Evolutionary conservation across 2,888 invertebrate species (phyloP), one percentile per base, ranked within the genome.

Genomic region (Eilema caniola): DNA sequence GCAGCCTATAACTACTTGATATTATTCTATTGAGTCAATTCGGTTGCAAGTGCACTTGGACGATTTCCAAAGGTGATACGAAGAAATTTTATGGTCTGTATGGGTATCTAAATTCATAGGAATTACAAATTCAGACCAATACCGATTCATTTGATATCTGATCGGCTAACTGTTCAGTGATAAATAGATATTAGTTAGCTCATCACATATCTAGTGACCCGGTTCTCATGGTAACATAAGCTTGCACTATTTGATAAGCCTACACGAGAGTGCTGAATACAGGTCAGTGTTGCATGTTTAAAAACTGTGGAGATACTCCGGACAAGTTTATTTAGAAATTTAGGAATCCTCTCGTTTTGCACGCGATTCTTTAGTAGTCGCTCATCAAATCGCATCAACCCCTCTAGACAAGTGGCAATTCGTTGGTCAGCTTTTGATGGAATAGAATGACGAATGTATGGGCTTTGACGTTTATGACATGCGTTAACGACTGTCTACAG

Each of bases 171-270:
- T 53, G n/a, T 53, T 53, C 53, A 47, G 20, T 47, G 61, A 66
- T 62, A 64, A 62, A 41, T 24, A 23, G 47, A 60, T 61, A 62
- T 16, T 47, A 53, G 53, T 56, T 59, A 70, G 57, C 41, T 59
- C 62, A 66, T 66, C 57, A 63, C 33, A 67, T 67, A 64, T 33
- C 24, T 37, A 31, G 25, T 64, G 67, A 64, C 67, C 67, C 24
- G 67, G 37, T 71, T 67, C 71, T 23, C 71, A 71, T 67, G 59
- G 25, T 37, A 33, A 59, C n/a, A 62, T 62, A 23, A n/a, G 53
- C 65, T 71, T 67, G 67, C 67, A 66, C 57, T 72, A 66, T 72
- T 72, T 66, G 66, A 69, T 37, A 63, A 69, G 65, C 47, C 25
- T 60, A 68, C 63, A 57, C 28, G 16, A 65, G 67, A n/a, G 31